phyloP scores from a whole-genome alignment of 2,113 vertebrate genomes.

The Aptenodytes patagonicus region DNA sequence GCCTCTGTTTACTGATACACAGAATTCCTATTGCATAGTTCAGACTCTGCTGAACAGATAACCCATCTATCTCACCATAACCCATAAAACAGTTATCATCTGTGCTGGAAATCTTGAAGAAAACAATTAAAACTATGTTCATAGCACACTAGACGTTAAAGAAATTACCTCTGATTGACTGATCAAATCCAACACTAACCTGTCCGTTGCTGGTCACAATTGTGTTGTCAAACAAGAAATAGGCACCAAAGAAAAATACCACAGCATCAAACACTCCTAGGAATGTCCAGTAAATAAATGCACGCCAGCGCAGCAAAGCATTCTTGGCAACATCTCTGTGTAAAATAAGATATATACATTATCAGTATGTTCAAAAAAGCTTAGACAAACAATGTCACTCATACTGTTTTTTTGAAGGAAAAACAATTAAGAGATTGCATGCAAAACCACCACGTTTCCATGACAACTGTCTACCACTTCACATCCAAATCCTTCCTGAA shows the following conservation, averaged over 20 bases:
- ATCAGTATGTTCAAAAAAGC: neutral
- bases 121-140: neutral
- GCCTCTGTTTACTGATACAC: neutral
- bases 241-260: constrained; percentile 97
- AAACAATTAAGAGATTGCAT: neutral
- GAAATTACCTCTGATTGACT: neutral
- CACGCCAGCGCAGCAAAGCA: constrained; percentile 87
- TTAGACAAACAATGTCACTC: neutral
- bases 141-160: neutral
- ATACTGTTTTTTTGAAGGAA: neutral
- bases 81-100: neutral
- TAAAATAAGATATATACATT: neutral
- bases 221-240: constrained; percentile 94
- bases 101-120: neutral
- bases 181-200: constrained; percentile 72
- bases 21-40: neutral
- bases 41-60: neutral
- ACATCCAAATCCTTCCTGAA: neutral
- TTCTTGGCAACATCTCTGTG: constrained; percentile 95
- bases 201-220: constrained; percentile 94
- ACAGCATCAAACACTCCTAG: constrained; percentile 91
- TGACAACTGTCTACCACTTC: neutral
- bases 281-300: constrained; percentile 93
- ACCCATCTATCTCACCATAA: neutral
- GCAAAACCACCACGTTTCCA: neutral